Evolutionary conservation across 2,888 invertebrate genomes (phyloP).

Genomic region (Zygaena filipendulae): DNA sequence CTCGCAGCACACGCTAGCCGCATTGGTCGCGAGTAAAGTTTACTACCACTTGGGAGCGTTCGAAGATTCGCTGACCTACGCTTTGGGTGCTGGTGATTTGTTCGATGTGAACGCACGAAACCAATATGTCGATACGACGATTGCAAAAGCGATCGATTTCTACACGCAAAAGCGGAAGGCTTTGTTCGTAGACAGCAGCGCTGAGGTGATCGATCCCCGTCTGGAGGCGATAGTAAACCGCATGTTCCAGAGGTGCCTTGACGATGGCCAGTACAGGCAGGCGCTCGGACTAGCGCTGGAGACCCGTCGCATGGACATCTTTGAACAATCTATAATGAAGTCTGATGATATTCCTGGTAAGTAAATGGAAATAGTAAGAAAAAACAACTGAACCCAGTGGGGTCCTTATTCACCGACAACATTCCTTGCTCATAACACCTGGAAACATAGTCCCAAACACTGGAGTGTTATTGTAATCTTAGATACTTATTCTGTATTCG

Average conservation of each 20-base stretch:
- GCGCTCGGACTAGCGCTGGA: slow-evolving; percentile 97
- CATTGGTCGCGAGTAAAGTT: slow-evolving; percentile 97
- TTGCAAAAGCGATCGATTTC: slow-evolving; percentile 97
- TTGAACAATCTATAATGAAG: slow-evolving; percentile 90
- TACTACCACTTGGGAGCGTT: slow-evolving; percentile 98
- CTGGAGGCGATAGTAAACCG: slow-evolving; percentile 95
- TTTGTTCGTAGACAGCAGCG: slow-evolving; percentile 74
- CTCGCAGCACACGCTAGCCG: slow-evolving; percentile 91
- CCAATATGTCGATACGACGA: slow-evolving; percentile 97
- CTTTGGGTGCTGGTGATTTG: slow-evolving; percentile 92
- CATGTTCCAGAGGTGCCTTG: slow-evolving; percentile 96
- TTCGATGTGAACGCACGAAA: slow-evolving; percentile 95
- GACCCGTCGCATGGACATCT: slow-evolving; percentile 96
- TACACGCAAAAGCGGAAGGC: slow-evolving; percentile 90
- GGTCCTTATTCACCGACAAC: no score
- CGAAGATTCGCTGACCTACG: slow-evolving; percentile 97
- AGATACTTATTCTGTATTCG: no score
- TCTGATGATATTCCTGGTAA: slow-evolving; percentile 86
- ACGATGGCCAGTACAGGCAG: slow-evolving; percentile 94
- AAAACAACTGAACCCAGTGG: no score
- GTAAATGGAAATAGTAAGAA: slow-evolving; percentile 7
- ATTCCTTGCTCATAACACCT: no score
- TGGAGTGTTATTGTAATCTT: no score
- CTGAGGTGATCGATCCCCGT: slow-evolving; percentile 80
- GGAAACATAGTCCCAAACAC: no score